These are phyloP conservation scores for Gobius niger DNA, from an alignment of 2,113 vertebrate genomes.

Conservation along the genomic window DNA sequence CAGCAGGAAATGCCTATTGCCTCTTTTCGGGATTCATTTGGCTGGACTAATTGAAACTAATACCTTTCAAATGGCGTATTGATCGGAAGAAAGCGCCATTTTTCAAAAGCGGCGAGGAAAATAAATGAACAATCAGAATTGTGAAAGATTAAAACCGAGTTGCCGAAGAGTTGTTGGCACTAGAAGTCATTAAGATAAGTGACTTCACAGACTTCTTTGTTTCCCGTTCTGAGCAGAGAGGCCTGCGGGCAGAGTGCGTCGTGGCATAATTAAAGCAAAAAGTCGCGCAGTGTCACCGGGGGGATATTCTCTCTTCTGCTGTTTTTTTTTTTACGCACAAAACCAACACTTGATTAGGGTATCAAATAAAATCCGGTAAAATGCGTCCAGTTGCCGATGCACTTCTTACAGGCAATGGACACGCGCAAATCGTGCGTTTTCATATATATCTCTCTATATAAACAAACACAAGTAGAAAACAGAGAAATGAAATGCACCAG, in stretches of 20 bases:
- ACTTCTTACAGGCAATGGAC: conserved; percentile 50
- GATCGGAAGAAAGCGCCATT: conserved; percentile 44
- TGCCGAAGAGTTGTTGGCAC: conserved; percentile 13
- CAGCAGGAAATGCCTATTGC: conserved; percentile 44
- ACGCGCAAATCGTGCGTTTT: conserved; percentile 35
- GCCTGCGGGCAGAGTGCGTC: conserved; percentile 30
- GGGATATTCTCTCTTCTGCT: conserved; percentile 7
- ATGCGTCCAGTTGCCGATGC: conserved; percentile 4
- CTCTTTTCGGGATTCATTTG: conserved; percentile 42
- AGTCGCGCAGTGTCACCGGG: conserved; percentile 19
- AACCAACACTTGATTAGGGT: conserved; percentile 21
- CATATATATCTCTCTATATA: background rate
- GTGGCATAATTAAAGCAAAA: conserved; percentile 41
- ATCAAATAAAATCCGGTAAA: conserved; percentile 30
- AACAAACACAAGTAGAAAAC: background rate
- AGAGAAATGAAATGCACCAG: background rate
- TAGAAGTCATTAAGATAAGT: conserved; percentile 29
- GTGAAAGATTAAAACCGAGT: conserved; percentile 26
- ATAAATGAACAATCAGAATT: conserved; percentile 18
- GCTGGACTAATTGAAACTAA: conserved; percentile 63
- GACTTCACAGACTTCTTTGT: conserved; percentile 43
- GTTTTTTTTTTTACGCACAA: background rate
- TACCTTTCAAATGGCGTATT: conserved; percentile 58
- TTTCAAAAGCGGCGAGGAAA: conserved; percentile 42
- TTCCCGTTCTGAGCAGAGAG: conserved; percentile 32